Base-by-base conservation (phyloP, 1,140 invertebrate genomes). In the Popillia japonica region DNA sequence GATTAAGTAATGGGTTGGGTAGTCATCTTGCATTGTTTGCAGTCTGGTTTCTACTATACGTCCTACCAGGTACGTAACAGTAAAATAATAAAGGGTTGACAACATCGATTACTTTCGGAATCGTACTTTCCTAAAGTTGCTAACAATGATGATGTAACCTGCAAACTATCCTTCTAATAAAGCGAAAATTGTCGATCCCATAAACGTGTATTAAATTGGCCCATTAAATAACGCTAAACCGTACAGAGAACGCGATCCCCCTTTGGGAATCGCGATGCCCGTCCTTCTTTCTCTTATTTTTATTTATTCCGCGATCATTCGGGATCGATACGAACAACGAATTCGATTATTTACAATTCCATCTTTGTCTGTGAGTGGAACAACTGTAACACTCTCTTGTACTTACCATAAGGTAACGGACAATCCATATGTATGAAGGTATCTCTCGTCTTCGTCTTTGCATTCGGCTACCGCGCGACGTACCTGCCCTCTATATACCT, bases 401-500 rank as follows among this genome's bases (percentile, higher is more conserved):
- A 55, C 48, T 55, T 55, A 17, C 48, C 48, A 55, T 55, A 17
- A 14, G 17, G 14, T 6, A 55, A 17, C 14, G 11, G 11, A 55
- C 48, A n/a, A 55, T 55, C 48, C 17, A 14, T 17, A 55, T 22
- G 22, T 27, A 4, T 68, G 6, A 22, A 27, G 22, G 61, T 34
- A 34, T 34, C 27, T 34, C 27, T 34, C 61, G 61, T 68, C 61
- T 27, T 34, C 61, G 61, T 68, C 61, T 68, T 34, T 34, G 10
- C 10, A 14, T 68, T 22, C 10, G 22, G 61, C 61, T 68, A 68
- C 61, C 61, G 61, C 61, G 61, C 72, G 72, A 40, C 34, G 27
- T 74, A 44, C 72, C 72, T 74, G 72, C 72, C 72, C 72, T 55
- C 42, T 76, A 76, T 76, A 76, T 76, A 76, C 75, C 75, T 76